A percentile compares a stretch with the other conserved stretches of the same genome.
These are phyloP conservation scores for Lordiphosa fenestrarum DNA, from an alignment of 2,888 invertebrate genomes.

Conservation along the genomic window DNA sequence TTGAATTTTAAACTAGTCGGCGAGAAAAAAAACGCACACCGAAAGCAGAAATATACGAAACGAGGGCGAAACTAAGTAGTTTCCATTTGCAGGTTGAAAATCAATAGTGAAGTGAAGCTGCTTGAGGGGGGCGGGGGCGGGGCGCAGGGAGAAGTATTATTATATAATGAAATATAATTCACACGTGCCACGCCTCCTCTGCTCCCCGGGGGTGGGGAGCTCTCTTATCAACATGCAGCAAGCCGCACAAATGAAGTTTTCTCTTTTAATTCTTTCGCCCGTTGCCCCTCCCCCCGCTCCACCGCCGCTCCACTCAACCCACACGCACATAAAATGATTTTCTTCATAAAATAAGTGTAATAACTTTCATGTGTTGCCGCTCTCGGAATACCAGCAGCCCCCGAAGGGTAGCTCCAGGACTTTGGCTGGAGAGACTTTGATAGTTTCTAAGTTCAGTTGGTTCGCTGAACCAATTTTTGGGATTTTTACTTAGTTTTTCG, in stretches of 20 bases:
- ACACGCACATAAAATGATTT: conserved; percentile 64
- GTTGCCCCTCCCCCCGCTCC: neutral
- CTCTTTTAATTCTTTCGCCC: conserved; percentile 64
- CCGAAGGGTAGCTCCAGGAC: no score
- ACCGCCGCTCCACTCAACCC: neutral
- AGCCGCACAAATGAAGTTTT: conserved; percentile 71
- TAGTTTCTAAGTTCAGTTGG: no score
- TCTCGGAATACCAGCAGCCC: conserved; percentile 1
- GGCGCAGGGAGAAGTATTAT: neutral
- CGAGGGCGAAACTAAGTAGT: conserved; percentile 18
- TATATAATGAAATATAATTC: neutral
- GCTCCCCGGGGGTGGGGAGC: neutral
- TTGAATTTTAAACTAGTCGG: conserved; percentile 46
- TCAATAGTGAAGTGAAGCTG: conserved; percentile 34
- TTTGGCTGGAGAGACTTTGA: no score
- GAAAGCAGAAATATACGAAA: neutral
- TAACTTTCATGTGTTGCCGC: conserved; percentile 71
- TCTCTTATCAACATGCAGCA: conserved; percentile 70
- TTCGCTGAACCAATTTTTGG: no score
- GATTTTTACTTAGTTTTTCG: no score
- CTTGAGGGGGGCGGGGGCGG: no score
- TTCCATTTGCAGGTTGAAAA: conserved; percentile 34
- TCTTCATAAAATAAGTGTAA: conserved; percentile 75
- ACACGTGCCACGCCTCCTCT: conserved; percentile 26
- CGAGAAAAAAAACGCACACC: neutral